phyloP scores from a whole-genome alignment of 2,888 invertebrate species.

The Tribolium freemani region DNA sequence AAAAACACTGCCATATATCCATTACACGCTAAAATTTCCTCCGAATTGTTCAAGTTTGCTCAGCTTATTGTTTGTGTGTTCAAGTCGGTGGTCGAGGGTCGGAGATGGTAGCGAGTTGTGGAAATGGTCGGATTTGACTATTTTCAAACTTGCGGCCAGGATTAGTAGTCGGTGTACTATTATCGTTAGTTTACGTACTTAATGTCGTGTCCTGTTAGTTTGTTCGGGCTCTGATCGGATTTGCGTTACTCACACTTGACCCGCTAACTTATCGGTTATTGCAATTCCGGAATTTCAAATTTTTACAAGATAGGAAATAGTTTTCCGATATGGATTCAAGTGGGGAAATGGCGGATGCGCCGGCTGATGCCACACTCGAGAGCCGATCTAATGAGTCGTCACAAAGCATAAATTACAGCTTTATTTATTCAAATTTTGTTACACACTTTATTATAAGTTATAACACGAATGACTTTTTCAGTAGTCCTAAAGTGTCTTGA shows the following conservation, averaged over 20 bases:
- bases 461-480: no score
- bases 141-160: conserved; percentile 54
- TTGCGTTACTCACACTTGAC: conserved; percentile 22
- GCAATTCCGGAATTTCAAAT: no score
- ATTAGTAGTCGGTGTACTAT: conserved; percentile 51
- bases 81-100: conserved; percentile 16
- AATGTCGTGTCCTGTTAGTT: conserved; percentile 40
- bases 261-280: conserved; percentile 21
- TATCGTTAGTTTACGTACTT: conserved; percentile 51
- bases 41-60: conserved; percentile 18
- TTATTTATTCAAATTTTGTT: no score
- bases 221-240: conserved; percentile 31
- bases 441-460: no score
- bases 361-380: no score
- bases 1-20: neutral
- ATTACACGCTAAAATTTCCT: neutral
- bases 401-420: no score
- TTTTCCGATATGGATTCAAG: no score
- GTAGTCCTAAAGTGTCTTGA: no score
- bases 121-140: conserved; percentile 38
- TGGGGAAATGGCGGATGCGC: no score
- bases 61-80: conserved; percentile 34
- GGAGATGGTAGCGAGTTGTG: conserved; percentile 33
- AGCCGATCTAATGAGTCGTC: no score
- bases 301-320: no score